These are phyloP conservation scores for Arnoldichthys spilopterus DNA, from an alignment of 2,797 vertebrate genomes.

Conservation along the genomic window DNA sequence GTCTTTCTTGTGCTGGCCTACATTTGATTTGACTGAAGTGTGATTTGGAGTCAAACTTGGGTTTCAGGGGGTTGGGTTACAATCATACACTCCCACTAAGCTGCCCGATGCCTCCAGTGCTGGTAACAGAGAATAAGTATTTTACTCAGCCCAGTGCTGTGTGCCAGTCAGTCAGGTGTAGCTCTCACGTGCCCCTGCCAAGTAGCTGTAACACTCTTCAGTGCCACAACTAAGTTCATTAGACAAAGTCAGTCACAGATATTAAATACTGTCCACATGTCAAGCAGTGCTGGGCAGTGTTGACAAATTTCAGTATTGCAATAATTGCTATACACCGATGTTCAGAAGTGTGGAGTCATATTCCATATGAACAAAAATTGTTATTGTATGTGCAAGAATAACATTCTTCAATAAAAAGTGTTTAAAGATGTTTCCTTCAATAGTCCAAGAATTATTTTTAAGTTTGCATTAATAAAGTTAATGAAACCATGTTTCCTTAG, in stretches of 20 bases:
- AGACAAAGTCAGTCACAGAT: not conserved
- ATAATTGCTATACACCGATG: too few species aligned
- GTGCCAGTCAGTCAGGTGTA: slow-evolving; percentile 55
- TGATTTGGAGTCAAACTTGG: slow-evolving; percentile 35
- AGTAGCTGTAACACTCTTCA: not conserved
- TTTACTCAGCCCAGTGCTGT: not conserved
- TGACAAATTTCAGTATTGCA: not conserved
- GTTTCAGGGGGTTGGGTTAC: slow-evolving; percentile 1
- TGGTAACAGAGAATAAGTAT: not conserved
- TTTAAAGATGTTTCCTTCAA: too few species aligned
- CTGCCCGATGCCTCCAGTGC: slow-evolving; percentile 1
- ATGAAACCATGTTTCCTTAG: too few species aligned
- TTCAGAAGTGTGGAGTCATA: too few species aligned
- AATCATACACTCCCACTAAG: not conserved
- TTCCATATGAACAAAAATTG: too few species aligned
- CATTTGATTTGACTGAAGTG: slow-evolving; percentile 39
- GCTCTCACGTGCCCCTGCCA: slow-evolving; percentile 14
- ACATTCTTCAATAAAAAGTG: too few species aligned
- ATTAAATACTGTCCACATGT: not conserved
- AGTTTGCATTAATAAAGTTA: too few species aligned
- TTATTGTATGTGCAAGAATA: too few species aligned
- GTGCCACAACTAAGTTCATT: not conserved
- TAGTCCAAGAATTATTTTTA: too few species aligned
- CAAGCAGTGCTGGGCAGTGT: not conserved
- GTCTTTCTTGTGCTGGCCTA: slow-evolving; percentile 50